Evolutionary conservation across 2,888 invertebrate genomes (phyloP), one percentile per base, ranked within the genome.

Genomic region (Nemapogon koenigi): DNA sequence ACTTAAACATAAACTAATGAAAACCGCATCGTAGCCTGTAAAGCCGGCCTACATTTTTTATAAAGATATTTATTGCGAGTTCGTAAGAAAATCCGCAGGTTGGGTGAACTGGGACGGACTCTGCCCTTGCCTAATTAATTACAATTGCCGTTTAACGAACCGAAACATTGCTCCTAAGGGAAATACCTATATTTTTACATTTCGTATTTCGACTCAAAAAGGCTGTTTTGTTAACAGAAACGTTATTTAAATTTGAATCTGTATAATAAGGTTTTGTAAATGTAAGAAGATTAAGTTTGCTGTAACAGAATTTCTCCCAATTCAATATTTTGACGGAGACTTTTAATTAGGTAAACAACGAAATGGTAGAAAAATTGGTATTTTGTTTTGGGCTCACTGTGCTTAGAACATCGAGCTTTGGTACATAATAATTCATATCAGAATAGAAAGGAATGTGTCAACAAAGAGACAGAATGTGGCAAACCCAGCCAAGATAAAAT

Each of bases 81-180:
- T 43, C 39, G 41, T 41, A 37, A 45, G 44, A 45, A 47, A 48
- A 50, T 47, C 45, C 48, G 38, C 45, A 47, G 50, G 50, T 51
- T 48, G 41, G 16, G 16, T 31, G 33, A 19, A 13, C 14, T 41
- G 40, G 36, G 42, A 31, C 38, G 25, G 31, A 31, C 10, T 8
- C 44, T 45, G 41, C 46, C 43, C 45, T 37, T 36, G 43, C 50
- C 51, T 59, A 62, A 62, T 63, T 63, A 62, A 62, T 62, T 57
- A 55, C 57, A 55, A 62, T 58, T 51, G 52, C 49, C 50, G 55
- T 44, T 56, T 50, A 60, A 59, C 58, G 56, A 58, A 57, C 52
- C 61, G 49, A 52, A 42, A 41, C 42, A 47, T 46, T 32, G 43
- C 42, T 41, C 48, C 51, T 49, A 41, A 43, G 49, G 50, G 47